Base-by-base conservation (phyloP, 2,113 vertebrate genomes). In the Clarias macrocephalus region DNA sequence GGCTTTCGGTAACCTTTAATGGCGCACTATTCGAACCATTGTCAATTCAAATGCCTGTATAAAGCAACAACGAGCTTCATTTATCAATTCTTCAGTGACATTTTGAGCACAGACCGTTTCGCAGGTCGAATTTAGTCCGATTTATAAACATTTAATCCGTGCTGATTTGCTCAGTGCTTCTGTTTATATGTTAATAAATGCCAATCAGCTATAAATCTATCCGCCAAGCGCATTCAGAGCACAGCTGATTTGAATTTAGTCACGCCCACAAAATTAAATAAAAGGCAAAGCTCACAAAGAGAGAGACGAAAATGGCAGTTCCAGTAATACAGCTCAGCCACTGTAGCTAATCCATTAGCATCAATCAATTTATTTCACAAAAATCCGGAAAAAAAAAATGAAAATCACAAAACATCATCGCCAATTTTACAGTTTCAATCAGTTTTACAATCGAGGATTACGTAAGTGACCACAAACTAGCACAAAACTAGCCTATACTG, bases 251-350 rank as follows among this genome's bases (percentile, higher is more conserved):
- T 54, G 15, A 4, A n/a, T 79, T 30, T 57, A 57, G 16, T 11
- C 76, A 57, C 76, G 30, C 76, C 76, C 54, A 79, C 52, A 30
- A 79, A 79, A 19, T 54, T 10, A 54, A 7, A 57, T 54, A 54
- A 52, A 77, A 54, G 12, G 5, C 48, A 52, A n/a, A 77, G 25
- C 72, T 48, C 19, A 72, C 63, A 70, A 2, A 30, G 5, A 75
- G 37, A 9, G 15, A 33, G 16, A 70, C 48, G 7, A 70, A 25
- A 33, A 8, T 33, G 6, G 7, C 48, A 48, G 48, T 33, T 70
- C 30, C 68, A 72, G 18, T 75, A 48, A 75, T 75, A 52, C 37
- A 75, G 72, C 72, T 75, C 72, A 75, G 72, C 42, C 37, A 23
- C 72, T 13, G 37, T 21, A 75, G 72, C 11, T 37, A 23, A 11